Evolutionary conservation across 2,888 invertebrate species (phyloP), one percentile per base, ranked within the genome.

Genomic region (Parapristionchus giblindavisi): DNA sequence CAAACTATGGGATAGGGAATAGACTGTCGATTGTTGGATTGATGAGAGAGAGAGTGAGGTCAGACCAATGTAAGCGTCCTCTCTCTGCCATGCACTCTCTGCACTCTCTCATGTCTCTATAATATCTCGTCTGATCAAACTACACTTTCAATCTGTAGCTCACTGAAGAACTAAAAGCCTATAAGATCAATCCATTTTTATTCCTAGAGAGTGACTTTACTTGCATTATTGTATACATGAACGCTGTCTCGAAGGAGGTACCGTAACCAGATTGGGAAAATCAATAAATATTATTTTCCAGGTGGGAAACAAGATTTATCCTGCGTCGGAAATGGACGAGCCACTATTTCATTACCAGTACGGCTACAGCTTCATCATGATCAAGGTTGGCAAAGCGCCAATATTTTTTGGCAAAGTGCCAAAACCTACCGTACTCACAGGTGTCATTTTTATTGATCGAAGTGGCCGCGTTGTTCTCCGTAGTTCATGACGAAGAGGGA

Each of bases 401-500:
- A n/a, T n/a, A n/a, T n/a, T n/a, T 56, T 6, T 56, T 11, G 56
- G n/a, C 8, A 56, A n/a, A 8, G 11, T n/a, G 24, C n/a, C n/a
- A n/a, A n/a, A n/a, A n/a, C n/a, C n/a, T n/a, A n/a, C n/a, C n/a
- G n/a, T n/a, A n/a, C n/a, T n/a, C 81, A 61, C 76, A 85, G 85
- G 70, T 78, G 11, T 83, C 84, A 48, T 87, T 87, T 60, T 78
- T 87, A 76, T 81, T 83, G 52, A 87, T 86, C 27, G 87, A 87
- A 80, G 60, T 78, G 17, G 84, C 86, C 2, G 87, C 87, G 2
- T 75, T 88, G 5, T 83, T 87, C 52, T 78, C 81, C 1, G 84
- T 87, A 3, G 79, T 86, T 85, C 78, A 83, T 87, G 87, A 86
- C 88, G 8, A 88, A 88, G 75, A 75, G 87, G 38, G 88, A 88